A percentile compares a stretch with the other conserved stretches of the same genome.
Evolutionary conservation across 2,797 vertebrate genomes (phyloP).

Genomic region (Pantherophis alleghaniensis): DNA sequence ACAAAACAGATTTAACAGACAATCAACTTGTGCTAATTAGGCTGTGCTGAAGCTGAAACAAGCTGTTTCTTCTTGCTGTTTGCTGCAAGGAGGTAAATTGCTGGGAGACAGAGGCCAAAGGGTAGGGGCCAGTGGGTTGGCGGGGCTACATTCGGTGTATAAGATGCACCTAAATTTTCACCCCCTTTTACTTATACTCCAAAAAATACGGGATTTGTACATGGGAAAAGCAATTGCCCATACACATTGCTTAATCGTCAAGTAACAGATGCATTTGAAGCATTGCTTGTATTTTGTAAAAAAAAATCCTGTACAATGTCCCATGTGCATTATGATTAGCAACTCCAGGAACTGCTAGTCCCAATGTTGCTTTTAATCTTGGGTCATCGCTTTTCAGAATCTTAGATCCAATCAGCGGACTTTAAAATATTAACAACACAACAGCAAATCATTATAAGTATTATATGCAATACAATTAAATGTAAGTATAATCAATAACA

Average conservation of each 20-base stretch:
- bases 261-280: not conserved
- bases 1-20: no score
- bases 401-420: not conserved
- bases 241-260: not conserved
- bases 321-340: not conserved
- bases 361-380: not conserved
- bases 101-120: no score
- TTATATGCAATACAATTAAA: not conserved
- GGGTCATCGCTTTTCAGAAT: not conserved
- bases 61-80: no score
- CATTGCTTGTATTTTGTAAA: not conserved
- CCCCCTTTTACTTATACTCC: no score
- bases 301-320: not conserved
- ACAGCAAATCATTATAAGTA: not conserved
- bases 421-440: not conserved
- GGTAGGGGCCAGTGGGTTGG: no score
- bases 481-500: not conserved
- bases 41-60: no score
- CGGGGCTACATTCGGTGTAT: no score
- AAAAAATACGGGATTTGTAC: not conserved
- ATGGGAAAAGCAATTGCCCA: not conserved
- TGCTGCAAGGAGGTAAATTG: no score
- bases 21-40: no score
- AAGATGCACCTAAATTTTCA: no score
- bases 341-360: not conserved